Evolutionary conservation across 2,113 vertebrate genomes (phyloP).

Genomic region (Phycodurus eques): DNA sequence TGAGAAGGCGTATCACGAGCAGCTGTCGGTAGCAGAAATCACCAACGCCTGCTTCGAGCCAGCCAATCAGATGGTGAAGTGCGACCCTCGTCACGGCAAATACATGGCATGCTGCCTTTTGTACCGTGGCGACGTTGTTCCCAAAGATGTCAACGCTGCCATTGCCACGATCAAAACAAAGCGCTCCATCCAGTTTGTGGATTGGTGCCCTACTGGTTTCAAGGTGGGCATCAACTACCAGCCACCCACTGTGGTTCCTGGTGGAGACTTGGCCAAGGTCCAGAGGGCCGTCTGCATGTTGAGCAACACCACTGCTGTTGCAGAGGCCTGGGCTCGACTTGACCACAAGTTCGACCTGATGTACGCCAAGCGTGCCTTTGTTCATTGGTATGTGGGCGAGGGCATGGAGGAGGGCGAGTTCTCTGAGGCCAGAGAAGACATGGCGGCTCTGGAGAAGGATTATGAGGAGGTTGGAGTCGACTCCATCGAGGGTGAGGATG

Average conservation of each 20-base stretch:
- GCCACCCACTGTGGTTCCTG: constrained; percentile 56
- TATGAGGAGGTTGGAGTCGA: constrained; percentile 83
- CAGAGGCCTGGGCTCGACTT: constrained; percentile 81
- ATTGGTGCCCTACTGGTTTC: constrained; percentile 82
- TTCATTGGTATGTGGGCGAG: constrained; percentile 82
- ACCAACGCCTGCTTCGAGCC: constrained; percentile 57
- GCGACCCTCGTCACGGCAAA: constrained; percentile 56
- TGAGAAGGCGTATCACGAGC: constrained; percentile 48
- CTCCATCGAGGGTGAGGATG: constrained; percentile 84
- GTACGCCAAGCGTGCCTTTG: constrained; percentile 81
- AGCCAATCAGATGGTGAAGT: constrained; percentile 60
- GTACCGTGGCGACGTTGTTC: constrained; percentile 79
- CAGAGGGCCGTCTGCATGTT: constrained; percentile 81
- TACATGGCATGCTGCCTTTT: constrained; percentile 76
- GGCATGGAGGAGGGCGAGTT: constrained; percentile 80
- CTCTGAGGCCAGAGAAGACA: constrained; percentile 58
- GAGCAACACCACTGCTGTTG: constrained; percentile 80
- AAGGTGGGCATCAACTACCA: constrained; percentile 67
- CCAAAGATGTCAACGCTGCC: constrained; percentile 84
- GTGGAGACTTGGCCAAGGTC: constrained; percentile 75
- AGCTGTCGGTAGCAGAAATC: constrained; percentile 51
- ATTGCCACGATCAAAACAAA: constrained; percentile 83
- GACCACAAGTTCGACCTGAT: constrained; percentile 82
- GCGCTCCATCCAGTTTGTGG: constrained; percentile 77
- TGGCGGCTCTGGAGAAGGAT: constrained; percentile 62